These are phyloP conservation scores for Drosophila tsacasi DNA, from an alignment of 1,140 invertebrate genomes.

Conservation along the genomic window DNA sequence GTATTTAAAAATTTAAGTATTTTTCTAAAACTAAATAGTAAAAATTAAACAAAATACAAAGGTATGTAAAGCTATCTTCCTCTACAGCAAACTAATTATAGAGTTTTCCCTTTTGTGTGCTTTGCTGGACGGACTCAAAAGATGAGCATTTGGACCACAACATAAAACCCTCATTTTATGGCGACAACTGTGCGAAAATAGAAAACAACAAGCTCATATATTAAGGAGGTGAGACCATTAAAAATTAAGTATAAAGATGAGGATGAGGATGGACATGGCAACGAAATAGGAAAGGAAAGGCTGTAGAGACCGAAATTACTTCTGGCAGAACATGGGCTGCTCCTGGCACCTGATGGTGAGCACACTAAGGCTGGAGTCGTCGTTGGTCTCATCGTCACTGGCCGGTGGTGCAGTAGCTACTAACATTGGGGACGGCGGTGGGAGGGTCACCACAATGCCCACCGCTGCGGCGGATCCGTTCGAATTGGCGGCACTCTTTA, in stretches of 20 bases:
- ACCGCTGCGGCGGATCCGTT: constrained; percentile 39
- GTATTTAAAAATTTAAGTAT: not conserved
- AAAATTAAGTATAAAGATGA: constrained; percentile 13
- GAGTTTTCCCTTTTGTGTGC: not conserved
- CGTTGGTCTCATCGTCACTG: constrained; percentile 45
- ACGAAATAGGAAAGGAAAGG: constrained; percentile 30
- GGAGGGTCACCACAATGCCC: constrained; percentile 19
- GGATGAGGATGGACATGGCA: not conserved
- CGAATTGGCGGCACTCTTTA: constrained; percentile 56
- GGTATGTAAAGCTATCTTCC: not conserved
- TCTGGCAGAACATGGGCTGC: constrained; percentile 65
- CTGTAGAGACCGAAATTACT: constrained; percentile 65
- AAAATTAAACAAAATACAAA: not conserved
- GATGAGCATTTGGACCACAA: constrained; percentile 41
- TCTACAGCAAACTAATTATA: not conserved
- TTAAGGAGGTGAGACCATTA: constrained; percentile 27
- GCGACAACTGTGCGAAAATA: constrained; percentile 60
- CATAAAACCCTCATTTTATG: constrained; percentile 63
- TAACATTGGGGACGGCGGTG: constrained; percentile 5
- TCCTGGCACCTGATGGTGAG: constrained; percentile 63
- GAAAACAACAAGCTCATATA: constrained; percentile 65
- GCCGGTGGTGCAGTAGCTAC: constrained; percentile 31
- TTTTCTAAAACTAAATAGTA: not conserved
- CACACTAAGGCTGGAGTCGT: constrained; percentile 58
- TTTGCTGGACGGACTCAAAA: not conserved